Evolutionary conservation across 2,888 invertebrate species (phyloP), one percentile per base, ranked within the genome.

Genomic region (Reticulitermes lucifugus): DNA sequence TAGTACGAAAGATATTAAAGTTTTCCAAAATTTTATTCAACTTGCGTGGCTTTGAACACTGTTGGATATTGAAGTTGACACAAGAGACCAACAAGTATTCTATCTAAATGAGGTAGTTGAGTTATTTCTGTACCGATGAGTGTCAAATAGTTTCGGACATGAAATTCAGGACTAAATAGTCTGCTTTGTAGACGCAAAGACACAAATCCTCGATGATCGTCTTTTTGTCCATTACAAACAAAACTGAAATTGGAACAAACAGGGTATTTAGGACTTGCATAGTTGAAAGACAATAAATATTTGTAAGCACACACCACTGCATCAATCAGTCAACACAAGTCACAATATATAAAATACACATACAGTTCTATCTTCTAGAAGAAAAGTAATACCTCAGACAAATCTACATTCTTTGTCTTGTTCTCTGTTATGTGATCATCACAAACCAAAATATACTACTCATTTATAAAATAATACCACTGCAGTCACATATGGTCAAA

Each of bases 21-120:
- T 43, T 77, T 77, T 77, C 77, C 51, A 77, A 77, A 77, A 77
- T 21, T 77, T 77, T 77, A 77, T 77, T 77, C n/a, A 77, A 46
- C n/a, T 77, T 43, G 41, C n/a, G 46, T 77, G 77, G 51, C 41
- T 77, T 29, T 65, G 65, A 65, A 65, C 65, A 65, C 65, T 10
- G 65, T 65, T 77, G 77, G 77, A 77, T n/a, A 65, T 65, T 65
- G n/a, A 65, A 25, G 65, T 25, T 65, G 65, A 65, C 65, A 65
- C 77, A 77, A 46, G 6, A 46, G 46, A 46, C 46, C 12, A 46
- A 46, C 46, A 46, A 46, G n/a, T 77, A 25, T 65, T 65, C 25
- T 25, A 77, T 77, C 77, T 77, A 46, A 35, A 77, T 77, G 77
- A 77, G 77, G 77, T 77, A 77, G 77, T 46, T 77, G 10, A 46